Base-by-base conservation (phyloP, 2,113 vertebrate genomes). In the Gobio gobio region DNA sequence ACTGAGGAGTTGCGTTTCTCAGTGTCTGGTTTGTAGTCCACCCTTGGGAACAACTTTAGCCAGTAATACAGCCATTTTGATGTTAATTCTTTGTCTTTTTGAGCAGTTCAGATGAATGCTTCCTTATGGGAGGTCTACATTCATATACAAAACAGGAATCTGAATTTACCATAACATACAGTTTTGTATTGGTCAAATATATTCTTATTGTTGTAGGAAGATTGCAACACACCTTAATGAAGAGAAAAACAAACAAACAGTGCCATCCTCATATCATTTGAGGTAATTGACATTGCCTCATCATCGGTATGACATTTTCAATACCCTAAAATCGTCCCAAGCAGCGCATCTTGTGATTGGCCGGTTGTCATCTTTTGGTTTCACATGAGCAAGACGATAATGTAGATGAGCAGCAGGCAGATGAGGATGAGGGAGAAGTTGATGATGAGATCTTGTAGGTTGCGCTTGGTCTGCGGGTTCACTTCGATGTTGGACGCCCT, bases 371-470 rank as follows among this genome's bases (percentile, higher is more conserved):
- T 74, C 5, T 18, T 12, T 16, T 47, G 45, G 36, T 77, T 89
- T 97, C 95, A 97, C 91, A 97, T 94, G 83, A 99, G 96, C 96
- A 99, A 96, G 88, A 98, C 96, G 63, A 99, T 97, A 93, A 99
- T 98, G 94, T 98, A 99, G 78, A 99, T 99, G 89, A 99, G 95
- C 83, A 99, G 95, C 87, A 99, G 97, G 70, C 98, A 99, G 91
- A 99, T 98, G 92, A 99, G 94, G 92, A 99, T 99, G 93, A 99
- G 96, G 81, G 96, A 97, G 93, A 99, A 99, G 94, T 99, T 99
- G 94, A 98, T 93, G 82, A 99, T 98, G 3, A 99, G 97, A 93
- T 99, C 97, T 93, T 98, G 97, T 86, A 99, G 93, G 91, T 97
- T 99, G 93, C 96, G 96, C 58, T 97, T 97, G 89, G 96, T 95